These are phyloP conservation scores for Sus cebifrons DNA, from an alignment of 2,797 vertebrate species.

Conservation along the genomic window DNA sequence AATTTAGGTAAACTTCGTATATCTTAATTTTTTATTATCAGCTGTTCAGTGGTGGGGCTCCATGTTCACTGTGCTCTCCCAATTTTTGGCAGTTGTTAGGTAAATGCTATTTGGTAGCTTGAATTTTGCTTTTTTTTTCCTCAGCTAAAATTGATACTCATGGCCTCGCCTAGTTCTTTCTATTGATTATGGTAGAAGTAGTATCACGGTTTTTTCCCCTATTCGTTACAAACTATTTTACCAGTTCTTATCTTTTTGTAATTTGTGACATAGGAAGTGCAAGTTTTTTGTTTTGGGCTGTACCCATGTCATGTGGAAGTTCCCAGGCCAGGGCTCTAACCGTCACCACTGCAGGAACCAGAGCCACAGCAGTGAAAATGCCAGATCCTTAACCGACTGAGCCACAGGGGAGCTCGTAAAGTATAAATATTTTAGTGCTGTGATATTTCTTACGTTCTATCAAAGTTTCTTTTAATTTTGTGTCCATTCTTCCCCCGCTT, in stretches of 20 bases:
- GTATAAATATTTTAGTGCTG: background rate
- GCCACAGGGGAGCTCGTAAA: background rate
- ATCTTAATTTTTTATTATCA: background rate
- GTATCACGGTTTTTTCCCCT: background rate
- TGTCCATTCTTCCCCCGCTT: background rate
- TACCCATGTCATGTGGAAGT: too few species aligned
- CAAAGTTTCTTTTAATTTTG: constrained; percentile 38
- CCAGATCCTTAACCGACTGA: too few species aligned
- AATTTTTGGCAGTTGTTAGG: background rate
- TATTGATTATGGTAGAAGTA: background rate
- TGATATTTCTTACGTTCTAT: constrained; percentile 15
- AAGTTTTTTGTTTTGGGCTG: too few species aligned
- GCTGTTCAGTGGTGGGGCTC: background rate
- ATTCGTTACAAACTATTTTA: background rate
- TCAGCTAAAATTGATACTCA: background rate
- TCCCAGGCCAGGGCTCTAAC: too few species aligned
- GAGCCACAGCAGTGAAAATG: too few species aligned
- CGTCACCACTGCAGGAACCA: too few species aligned
- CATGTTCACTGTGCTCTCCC: background rate
- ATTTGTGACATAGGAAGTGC: background rate
- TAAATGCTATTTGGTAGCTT: constrained; percentile 12
- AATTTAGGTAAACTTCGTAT: background rate
- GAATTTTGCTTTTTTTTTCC: constrained; percentile 1
- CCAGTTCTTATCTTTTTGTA: background rate
- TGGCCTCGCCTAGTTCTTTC: background rate